Evolutionary conservation across 2,888 invertebrate genomes (phyloP).

Genomic region (Drosophila neutralis): DNA sequence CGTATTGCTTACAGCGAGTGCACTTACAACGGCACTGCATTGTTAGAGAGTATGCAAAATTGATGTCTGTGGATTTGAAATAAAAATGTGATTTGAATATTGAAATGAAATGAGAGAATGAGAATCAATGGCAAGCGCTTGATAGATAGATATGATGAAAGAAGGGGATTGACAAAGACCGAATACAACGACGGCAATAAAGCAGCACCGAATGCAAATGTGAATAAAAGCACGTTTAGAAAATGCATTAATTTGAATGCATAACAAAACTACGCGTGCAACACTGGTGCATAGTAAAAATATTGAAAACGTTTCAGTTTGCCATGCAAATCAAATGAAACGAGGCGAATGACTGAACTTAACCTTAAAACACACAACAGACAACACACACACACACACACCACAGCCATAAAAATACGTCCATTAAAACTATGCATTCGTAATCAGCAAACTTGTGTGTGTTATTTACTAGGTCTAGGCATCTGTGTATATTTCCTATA

Average conservation of each 20-base stretch:
- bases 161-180: neutral
- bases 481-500: conserved; percentile 42
- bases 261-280: conserved; percentile 30
- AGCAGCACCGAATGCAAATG: conserved; percentile 41
- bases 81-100: conserved; percentile 30
- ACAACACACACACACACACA: conserved; percentile 17
- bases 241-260: conserved; percentile 67
- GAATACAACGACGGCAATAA: neutral
- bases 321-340: conserved; percentile 66
- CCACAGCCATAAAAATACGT: conserved; percentile 17
- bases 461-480: neutral
- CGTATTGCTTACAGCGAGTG: neutral
- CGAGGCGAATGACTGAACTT: conserved; percentile 76
- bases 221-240: conserved; percentile 68
- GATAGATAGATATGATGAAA: conserved; percentile 14
- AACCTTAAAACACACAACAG: conserved; percentile 56
- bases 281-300: conserved; percentile 22
- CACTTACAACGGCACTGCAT: conserved; percentile 46
- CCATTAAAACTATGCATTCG: conserved; percentile 18
- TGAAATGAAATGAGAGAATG: conserved; percentile 34
- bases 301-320: conserved; percentile 60
- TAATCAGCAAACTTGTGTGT: conserved; percentile 2
- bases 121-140: conserved; percentile 47
- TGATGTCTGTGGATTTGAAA: conserved; percentile 22
- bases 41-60: conserved; percentile 39